phyloP scores from a whole-genome alignment of 1,140 invertebrate species.

The Pararge aegeria region DNA sequence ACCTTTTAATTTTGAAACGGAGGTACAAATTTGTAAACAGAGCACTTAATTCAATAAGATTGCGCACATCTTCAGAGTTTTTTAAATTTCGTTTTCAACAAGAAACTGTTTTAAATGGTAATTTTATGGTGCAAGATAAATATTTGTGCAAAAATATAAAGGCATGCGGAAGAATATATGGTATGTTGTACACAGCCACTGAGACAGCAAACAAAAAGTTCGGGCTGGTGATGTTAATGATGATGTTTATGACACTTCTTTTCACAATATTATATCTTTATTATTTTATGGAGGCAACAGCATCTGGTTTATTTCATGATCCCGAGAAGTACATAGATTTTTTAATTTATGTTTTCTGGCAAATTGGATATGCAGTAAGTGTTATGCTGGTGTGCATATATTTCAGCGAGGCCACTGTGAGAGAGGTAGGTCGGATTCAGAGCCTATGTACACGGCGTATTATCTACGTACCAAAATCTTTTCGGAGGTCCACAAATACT shows the following conservation, averaged over 20 bases:
- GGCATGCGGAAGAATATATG: slow-evolving; percentile 45
- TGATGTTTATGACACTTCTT: slow-evolving; percentile 36
- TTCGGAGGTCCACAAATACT: too few relatives aligned
- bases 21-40: slow-evolving; percentile 47
- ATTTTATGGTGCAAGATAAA: slow-evolving; percentile 39
- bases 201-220: slow-evolving; percentile 39
- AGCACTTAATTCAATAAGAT: slow-evolving; percentile 39
- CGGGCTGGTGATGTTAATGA: slow-evolving; percentile 43
- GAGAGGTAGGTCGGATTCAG: slow-evolving; percentile 35
- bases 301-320: slow-evolving; percentile 51
- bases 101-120: slow-evolving; percentile 24
- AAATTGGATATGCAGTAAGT: slow-evolving; percentile 37
- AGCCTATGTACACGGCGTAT: too few relatives aligned
- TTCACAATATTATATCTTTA: slow-evolving; percentile 50
- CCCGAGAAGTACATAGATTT: slow-evolving; percentile 44
- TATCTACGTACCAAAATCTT: too few relatives aligned
- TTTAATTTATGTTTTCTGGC: slow-evolving; percentile 50
- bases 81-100: slow-evolving; percentile 37
- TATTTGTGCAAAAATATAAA: slow-evolving; percentile 45
- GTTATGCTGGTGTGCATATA: slow-evolving; percentile 43
- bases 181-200: slow-evolving; percentile 41
- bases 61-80: slow-evolving; percentile 31
- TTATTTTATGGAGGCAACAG: slow-evolving; percentile 65
- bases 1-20: slow-evolving; percentile 33
- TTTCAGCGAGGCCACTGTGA: slow-evolving; percentile 39